Base-by-base conservation (phyloP, 2,113 vertebrate genomes). In the Oncorhynchus mykiss region DNA sequence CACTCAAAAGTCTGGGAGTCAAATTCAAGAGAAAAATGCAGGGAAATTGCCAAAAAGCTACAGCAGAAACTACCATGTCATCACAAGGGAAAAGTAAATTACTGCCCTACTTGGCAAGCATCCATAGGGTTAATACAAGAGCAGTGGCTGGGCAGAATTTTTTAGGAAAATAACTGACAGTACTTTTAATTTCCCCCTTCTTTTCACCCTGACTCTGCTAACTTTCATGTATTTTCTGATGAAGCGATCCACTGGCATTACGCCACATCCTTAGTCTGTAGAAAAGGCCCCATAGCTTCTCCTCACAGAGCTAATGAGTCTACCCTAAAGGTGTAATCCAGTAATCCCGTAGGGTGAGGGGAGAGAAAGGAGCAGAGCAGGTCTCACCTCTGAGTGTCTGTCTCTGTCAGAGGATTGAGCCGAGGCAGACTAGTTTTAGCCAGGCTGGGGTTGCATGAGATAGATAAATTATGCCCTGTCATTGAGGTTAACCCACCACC, bases 351-450 rank as follows among this genome's bases (percentile, higher is more conserved):
- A 45, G 5, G 51, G 2, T 13, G 39, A 24, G 34, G 20, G 5
- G 9, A 39, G 9, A 34, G 18, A 12, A 64, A 49, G 74, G 75
- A 74, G 20, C 45, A 18, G 67, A 39, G 73, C 59, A 67, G 73
- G 18, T 62, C 20, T 22, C 59, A 22, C 59, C 59, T 60, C 59
- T 60, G n/a, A 62, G 59, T 62, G n/a, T 62, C n/a, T 8, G 71
- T 74, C 62, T 66, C 22, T 66, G 64, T 66, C 24, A 13, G 67
- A 22, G 48, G 72, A 67, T 51, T 66, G 65, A 73, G 27, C 54
- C 3, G 54, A 69, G 39, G 8, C 12, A 27, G 24, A 66, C 20
- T 13, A 27, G 64, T 29, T 14, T 66, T 13, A 24, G n/a, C 64
- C 11, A 12, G 65, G 25, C 25, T 31, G 24, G 22, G 65, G 22